Base-by-base conservation (phyloP, 2,797 vertebrate species). In the Naso thynnoides region DNA sequence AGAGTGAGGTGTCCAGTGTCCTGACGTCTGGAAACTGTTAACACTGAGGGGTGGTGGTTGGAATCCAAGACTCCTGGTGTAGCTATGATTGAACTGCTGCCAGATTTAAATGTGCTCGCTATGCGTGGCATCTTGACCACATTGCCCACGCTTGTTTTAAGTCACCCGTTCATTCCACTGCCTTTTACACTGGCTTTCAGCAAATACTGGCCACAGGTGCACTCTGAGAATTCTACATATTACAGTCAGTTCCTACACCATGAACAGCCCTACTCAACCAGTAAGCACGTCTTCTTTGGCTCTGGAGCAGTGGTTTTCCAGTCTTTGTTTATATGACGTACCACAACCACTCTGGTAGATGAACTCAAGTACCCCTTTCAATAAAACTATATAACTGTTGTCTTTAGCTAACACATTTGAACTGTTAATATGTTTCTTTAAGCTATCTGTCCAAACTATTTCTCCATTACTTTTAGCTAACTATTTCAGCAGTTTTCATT, bases 21-120 rank as follows among this genome's bases (percentile, higher is more conserved):
- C 49, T 11, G 61, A 16, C 57, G 73, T 76, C 87, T 92, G 87
- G 83, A 85, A 86, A 64, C 82, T 65, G 78, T 91, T 88, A 90
- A 73, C 61, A 58, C 65, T 57, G 61, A 19, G 27, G 16, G 72
- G 47, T 55, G 42, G 21, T 68, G 76, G 76, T 18, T 59, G 83
- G 79, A 84, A 87, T 90, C 72, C 75, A 75, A 73, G 86, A 48
- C 69, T 49, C 73, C 79, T 50, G 59, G 21, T 15, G 56, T 21
- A 49, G 67, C 45, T 64, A 48, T 44, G 21, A 41, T 29, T 63
- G 27, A 45, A 53, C 64, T 62, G 62, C 71, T 42, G 75, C 54
- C 72, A 0, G 0, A 56, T 78, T 73, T 84, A 64, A 79, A 76
- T 8, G 19, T 33, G 48, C 19, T 3, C 19, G 62, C 36, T 74